Percentiles rank a stretch among this genome's conserved stretches.
Conservation (phyloP, 2,797 vertebrate genomes). For the Neosalanx taihuensis region DNA sequence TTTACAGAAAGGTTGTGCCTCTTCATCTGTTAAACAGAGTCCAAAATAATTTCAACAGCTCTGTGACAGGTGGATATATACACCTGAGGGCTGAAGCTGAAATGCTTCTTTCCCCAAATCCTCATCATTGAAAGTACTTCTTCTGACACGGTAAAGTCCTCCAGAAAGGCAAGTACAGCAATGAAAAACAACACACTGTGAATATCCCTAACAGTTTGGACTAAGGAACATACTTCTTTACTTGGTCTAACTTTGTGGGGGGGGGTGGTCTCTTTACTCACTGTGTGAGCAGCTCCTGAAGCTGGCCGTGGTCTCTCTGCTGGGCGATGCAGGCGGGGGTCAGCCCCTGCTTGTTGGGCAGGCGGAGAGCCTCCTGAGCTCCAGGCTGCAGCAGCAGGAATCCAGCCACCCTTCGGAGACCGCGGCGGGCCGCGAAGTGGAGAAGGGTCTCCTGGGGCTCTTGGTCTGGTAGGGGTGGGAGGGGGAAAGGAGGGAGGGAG, state of each 20-base stretch:
- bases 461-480: slow-evolving; percentile 64
- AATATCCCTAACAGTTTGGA: too few species aligned
- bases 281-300: slow-evolving; percentile 81
- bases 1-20: slow-evolving; percentile 20
- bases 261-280: slow-evolving; percentile 59
- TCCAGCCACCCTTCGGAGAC: slow-evolving; percentile 78
- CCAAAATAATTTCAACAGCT: neutral
- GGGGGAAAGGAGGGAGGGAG: neutral
- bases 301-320: slow-evolving; percentile 75
- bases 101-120: neutral
- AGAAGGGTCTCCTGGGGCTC: slow-evolving; percentile 89
- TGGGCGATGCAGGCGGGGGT: slow-evolving; percentile 82
- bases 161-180: neutral
- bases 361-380: slow-evolving; percentile 79
- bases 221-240: too few species aligned
- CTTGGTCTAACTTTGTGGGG: too few species aligned
- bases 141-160: neutral
- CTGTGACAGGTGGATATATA: neutral
- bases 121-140: neutral
- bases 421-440: slow-evolving; percentile 91
- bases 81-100: neutral
- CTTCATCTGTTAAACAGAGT: neutral
- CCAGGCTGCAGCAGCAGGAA: slow-evolving; percentile 88
- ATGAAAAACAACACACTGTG: too few species aligned
- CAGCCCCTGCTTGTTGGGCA: slow-evolving; percentile 85